A percentile compares a stretch with the other conserved stretches of the same genome.
phyloP scores from a whole-genome alignment of 2,113 vertebrate genomes.

The Otolemur garnettii region DNA sequence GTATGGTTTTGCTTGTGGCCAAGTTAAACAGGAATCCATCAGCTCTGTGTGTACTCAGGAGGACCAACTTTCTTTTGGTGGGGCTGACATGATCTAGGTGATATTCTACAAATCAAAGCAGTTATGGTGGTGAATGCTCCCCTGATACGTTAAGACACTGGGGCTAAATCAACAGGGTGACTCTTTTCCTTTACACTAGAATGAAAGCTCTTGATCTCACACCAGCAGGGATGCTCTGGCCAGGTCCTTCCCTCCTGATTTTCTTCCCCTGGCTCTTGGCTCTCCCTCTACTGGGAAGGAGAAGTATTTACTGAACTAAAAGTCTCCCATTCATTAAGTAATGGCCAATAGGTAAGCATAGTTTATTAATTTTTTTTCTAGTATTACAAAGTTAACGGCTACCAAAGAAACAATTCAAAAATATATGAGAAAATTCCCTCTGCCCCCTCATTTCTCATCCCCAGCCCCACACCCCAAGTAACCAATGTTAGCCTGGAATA shows the following conservation, averaged over 20 bases:
- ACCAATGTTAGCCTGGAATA: background rate
- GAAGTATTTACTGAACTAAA: background rate
- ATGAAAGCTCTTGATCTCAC: constrained; percentile 6
- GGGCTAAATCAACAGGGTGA: background rate
- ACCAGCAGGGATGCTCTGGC: background rate
- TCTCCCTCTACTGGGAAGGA: background rate
- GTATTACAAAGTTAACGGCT: background rate
- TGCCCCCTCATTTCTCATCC: background rate
- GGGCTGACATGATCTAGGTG: background rate
- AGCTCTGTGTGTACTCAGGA: background rate
- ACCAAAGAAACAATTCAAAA: background rate
- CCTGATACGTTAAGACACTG: background rate
- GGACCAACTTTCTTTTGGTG: background rate
- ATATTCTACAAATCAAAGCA: constrained; percentile 27
- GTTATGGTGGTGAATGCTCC: background rate
- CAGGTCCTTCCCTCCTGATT: background rate
- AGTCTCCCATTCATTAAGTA: background rate
- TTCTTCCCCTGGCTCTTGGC: background rate
- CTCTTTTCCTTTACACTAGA: background rate
- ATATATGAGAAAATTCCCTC: background rate
- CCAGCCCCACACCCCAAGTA: background rate
- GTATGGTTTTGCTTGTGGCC: constrained; percentile 68
- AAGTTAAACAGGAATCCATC: constrained; percentile 49
- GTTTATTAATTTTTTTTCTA: background rate
- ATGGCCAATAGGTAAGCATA: background rate